Conservation (phyloP, 2,113 vertebrate species). For the Protomyctophum bolini region DNA sequence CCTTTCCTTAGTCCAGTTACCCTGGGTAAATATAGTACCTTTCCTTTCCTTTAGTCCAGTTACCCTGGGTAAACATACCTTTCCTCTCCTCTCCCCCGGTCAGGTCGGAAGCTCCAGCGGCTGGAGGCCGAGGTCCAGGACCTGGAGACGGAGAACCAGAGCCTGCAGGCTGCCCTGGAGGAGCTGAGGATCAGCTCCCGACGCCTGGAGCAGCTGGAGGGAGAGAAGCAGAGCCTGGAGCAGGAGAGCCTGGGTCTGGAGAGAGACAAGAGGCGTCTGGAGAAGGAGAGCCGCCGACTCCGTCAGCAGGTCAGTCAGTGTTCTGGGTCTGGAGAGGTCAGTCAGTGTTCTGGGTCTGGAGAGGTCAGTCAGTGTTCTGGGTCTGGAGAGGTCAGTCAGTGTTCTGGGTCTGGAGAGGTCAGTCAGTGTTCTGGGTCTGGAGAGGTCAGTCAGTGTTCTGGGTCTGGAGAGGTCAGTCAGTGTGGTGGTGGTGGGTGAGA, state of each 20-base stretch:
- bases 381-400: too few relatives aligned
- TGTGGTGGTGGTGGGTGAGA: constrained; percentile 7
- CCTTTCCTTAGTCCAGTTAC: too few relatives aligned
- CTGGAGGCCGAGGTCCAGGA: constrained; percentile 74
- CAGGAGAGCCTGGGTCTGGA: constrained; percentile 75
- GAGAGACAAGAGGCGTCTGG: constrained; percentile 85
- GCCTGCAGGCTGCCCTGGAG: constrained; percentile 67
- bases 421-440: too few relatives aligned
- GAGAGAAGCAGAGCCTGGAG: constrained; percentile 67
- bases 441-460: too few relatives aligned
- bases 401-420: too few relatives aligned
- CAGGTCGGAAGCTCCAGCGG: constrained; percentile 77
- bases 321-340: too few relatives aligned
- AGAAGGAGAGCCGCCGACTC: constrained; percentile 75
- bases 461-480: too few relatives aligned
- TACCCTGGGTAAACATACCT: too few relatives aligned
- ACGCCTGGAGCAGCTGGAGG: constrained; percentile 69
- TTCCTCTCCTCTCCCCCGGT: neutral
- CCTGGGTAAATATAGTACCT: too few relatives aligned
- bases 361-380: too few relatives aligned
- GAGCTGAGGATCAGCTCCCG: constrained; percentile 62
- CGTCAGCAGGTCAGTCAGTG: constrained; percentile 63
- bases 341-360: too few relatives aligned
- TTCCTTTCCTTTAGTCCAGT: too few relatives aligned
- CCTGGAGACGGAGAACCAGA: constrained; percentile 72